Evolutionary conservation across 2,888 invertebrate genomes (phyloP).

Genomic region (Cephus nigrinus): DNA sequence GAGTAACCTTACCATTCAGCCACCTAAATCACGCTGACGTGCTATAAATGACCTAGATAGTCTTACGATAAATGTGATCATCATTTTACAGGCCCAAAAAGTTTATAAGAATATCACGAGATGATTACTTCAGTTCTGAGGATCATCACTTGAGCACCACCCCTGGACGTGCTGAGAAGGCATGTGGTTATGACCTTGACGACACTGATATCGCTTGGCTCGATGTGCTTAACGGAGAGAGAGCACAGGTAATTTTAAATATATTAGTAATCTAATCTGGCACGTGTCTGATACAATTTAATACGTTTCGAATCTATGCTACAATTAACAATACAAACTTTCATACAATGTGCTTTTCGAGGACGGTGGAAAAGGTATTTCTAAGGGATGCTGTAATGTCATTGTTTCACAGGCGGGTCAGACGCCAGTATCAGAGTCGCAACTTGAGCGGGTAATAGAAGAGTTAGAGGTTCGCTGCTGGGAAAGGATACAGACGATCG

Average conservation of each 20-base stretch:
- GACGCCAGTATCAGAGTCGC: slow-evolving; percentile 82
- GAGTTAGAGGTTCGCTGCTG: slow-evolving; percentile 93
- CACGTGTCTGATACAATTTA: not conserved
- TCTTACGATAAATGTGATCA: not conserved
- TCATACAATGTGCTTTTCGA: not conserved
- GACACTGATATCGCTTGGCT: slow-evolving; percentile 94
- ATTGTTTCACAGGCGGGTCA: slow-evolving; percentile 70
- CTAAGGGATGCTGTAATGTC: not conserved
- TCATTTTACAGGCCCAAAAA: slow-evolving; percentile 82
- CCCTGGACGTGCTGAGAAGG: slow-evolving; percentile 88
- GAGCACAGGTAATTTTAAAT: slow-evolving; percentile 70
- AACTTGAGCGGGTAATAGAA: slow-evolving; percentile 91
- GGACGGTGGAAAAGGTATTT: not conserved
- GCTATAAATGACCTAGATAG: not conserved
- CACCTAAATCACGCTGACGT: not conserved
- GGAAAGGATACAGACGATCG: slow-evolving; percentile 92
- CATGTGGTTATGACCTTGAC: slow-evolving; percentile 95
- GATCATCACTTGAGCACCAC: slow-evolving; percentile 88
- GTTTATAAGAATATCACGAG: slow-evolving; percentile 90
- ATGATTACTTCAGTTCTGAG: slow-evolving; percentile 85
- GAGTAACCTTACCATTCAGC: slow-evolving; percentile 64
- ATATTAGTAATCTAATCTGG: not conserved
- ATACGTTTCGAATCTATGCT: slow-evolving; percentile 10
- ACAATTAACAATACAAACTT: not conserved
- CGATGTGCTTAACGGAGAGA: slow-evolving; percentile 86